phyloP scores from a whole-genome alignment of 2,113 vertebrate species.

The Murina feae region DNA sequence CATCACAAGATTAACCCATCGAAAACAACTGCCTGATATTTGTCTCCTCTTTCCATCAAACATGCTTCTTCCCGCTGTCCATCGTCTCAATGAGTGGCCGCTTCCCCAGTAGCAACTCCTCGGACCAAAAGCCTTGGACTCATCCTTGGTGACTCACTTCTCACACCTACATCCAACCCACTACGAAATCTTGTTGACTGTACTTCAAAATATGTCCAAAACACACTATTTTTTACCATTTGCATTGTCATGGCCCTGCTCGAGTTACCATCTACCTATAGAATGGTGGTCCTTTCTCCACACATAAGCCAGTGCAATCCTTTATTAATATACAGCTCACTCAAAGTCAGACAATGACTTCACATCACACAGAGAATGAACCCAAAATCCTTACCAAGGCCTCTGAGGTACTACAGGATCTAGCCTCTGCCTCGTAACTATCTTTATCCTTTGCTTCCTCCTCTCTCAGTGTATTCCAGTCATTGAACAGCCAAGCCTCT shows the following conservation, averaged over 20 bases:
- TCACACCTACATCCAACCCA: not conserved
- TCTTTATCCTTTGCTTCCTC: not conserved
- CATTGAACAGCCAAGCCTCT: not conserved
- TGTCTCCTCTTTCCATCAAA: too few species aligned
- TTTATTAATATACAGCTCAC: not conserved
- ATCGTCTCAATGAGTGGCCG: not conserved
- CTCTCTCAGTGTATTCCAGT: not conserved
- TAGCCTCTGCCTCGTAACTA: not conserved
- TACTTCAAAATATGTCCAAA: not conserved
- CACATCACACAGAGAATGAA: not conserved
- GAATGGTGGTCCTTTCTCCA: not conserved
- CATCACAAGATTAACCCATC: not conserved
- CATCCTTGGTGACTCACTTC: not conserved
- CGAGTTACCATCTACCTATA: not conserved
- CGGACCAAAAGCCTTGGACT: not conserved
- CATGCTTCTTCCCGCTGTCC: not conserved
- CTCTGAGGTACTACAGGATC: not conserved
- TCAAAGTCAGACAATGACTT: not conserved
- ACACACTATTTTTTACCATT: not conserved
- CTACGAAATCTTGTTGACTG: not conserved
- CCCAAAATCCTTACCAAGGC: not conserved
- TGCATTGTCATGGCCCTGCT: not conserved
- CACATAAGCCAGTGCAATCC: not conserved
- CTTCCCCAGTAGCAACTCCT: not conserved
- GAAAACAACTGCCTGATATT: not conserved